Evolutionary conservation across 2,888 invertebrate species (phyloP).

Genomic region (Panopea generosa): DNA sequence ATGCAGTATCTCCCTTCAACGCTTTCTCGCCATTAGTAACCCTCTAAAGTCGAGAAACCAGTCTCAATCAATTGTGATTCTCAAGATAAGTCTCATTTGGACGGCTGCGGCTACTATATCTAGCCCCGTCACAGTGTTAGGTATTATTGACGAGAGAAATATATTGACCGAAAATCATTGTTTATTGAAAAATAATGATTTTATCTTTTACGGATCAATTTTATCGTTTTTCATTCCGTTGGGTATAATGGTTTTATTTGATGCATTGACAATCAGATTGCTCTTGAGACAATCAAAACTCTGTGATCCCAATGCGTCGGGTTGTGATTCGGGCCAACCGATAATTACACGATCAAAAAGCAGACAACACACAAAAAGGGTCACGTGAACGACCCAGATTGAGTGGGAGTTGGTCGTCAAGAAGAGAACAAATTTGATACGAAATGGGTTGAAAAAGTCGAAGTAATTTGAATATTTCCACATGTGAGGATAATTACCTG

Average conservation of each 20-base stretch:
- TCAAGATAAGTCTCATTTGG: conserved; percentile 96
- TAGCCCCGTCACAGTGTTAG: conserved; percentile 86
- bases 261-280: conserved; percentile 95
- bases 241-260: conserved; percentile 97
- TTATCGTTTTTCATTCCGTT: conserved; percentile 98
- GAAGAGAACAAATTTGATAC: neutral
- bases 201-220: conserved; percentile 95
- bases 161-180: conserved; percentile 88
- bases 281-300: conserved; percentile 90
- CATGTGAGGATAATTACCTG: conserved; percentile 17
- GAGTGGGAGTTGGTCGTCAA: neutral
- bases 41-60: conserved; percentile 89
- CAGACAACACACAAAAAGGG: conserved; percentile 39
- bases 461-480: conserved; percentile 27
- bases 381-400: conserved; percentile 50
- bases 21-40: conserved; percentile 95
- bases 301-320: too few relatives aligned
- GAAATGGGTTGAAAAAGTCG: conserved; percentile 34
- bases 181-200: conserved; percentile 84
- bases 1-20: conserved; percentile 87
- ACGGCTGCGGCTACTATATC: conserved; percentile 89
- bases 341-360: too few relatives aligned
- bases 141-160: conserved; percentile 88
- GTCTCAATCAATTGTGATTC: conserved; percentile 81
- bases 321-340: conserved; percentile 63